Base-by-base conservation (phyloP, 2,797 vertebrate genomes). In the Acipenser ruthenus region DNA sequence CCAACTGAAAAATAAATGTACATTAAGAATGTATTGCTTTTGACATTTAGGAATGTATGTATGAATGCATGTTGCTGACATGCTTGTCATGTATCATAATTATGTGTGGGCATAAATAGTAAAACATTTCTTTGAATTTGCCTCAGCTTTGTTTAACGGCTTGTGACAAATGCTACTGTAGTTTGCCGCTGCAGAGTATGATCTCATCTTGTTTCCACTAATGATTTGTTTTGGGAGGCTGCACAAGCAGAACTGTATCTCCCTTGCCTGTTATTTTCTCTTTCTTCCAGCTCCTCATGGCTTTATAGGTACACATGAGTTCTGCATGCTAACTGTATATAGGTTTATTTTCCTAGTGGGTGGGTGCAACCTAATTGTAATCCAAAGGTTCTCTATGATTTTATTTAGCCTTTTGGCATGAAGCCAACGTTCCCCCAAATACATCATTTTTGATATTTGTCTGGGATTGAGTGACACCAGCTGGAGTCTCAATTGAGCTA, bases 401-500 rank as follows among this genome's bases (percentile, higher is more conserved):
- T 18, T 18, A 18, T 18, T 37, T 37, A 37, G 3, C 37, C 37
- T 37, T 37, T 37, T 37, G 37, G 5, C 37, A 37, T 37, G 37
- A 37, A 7, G 10, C 47, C 75, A 72, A 69, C 71, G 47, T n/a
- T 3, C 10, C 61, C 61, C 67, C 71, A 75, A 76, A 66, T 13
- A 72, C 60, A 76, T 73, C 69, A 74, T 73, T 69, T 18, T 61
- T 55, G 62, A 49, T 49, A 64, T 61, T 55, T 64, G 50, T 64
- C 60, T 65, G 52, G 61, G 62, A 53, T 53, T 66, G 63, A 67
- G 62, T 53, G 13, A 69, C 64, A 81, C 74, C 83, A 84, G 83
- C 85, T 85, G 82, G 83, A 76, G 74, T 76, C 80, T 75, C 37
- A 37, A 37, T 37, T 37, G 37, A 37, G 5, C 37, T 37, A 37